Conservation (phyloP, 53 echinoderm and acorn worm genomes). For the Holothuria leucospilota region DNA sequence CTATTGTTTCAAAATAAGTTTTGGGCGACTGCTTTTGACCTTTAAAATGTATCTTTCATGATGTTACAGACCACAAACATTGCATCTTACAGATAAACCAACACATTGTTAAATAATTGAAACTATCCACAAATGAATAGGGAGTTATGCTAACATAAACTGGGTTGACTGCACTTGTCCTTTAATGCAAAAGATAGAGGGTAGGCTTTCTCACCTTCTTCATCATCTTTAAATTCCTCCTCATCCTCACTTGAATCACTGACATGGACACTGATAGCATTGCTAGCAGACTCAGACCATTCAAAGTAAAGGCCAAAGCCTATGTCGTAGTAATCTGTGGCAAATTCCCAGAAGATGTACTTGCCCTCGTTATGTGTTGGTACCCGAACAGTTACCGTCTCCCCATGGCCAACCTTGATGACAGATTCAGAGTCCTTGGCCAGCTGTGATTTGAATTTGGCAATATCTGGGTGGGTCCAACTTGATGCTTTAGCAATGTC, state of each 20-base stretch:
- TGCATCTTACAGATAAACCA: too few species aligned
- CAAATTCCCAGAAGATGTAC: slow-evolving; percentile 99
- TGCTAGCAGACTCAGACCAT: slow-evolving; percentile 96
- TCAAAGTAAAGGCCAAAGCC: slow-evolving; percentile 99
- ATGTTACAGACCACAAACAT: too few species aligned
- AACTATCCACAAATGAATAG: too few species aligned
- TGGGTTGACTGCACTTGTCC: too few species aligned
- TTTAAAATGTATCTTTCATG: too few species aligned
- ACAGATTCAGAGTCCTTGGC: slow-evolving; percentile 88
- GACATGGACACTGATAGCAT: slow-evolving; percentile 96
- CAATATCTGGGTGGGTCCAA: slow-evolving; percentile 87
- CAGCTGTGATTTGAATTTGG: slow-evolving; percentile 91
- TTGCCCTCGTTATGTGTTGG: slow-evolving; percentile 96
- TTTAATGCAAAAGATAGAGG: too few species aligned
- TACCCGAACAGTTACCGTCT: slow-evolving; percentile 95
- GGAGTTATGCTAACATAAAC: too few species aligned
- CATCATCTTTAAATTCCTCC: slow-evolving; percentile 75
- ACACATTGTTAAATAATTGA: too few species aligned
- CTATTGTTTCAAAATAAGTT: too few species aligned
- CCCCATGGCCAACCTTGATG: slow-evolving; percentile 93
- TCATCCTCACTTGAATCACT: slow-evolving; percentile 98
- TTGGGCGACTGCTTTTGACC: too few species aligned
- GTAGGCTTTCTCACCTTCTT: slow-evolving; percentile 64
- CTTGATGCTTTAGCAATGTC: slow-evolving; percentile 93
- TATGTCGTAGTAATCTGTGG: slow-evolving; percentile 97